Evolutionary conservation across 2,888 invertebrate species (phyloP), one percentile per base, ranked within the genome.

Genomic region (Epirrita christyi): DNA sequence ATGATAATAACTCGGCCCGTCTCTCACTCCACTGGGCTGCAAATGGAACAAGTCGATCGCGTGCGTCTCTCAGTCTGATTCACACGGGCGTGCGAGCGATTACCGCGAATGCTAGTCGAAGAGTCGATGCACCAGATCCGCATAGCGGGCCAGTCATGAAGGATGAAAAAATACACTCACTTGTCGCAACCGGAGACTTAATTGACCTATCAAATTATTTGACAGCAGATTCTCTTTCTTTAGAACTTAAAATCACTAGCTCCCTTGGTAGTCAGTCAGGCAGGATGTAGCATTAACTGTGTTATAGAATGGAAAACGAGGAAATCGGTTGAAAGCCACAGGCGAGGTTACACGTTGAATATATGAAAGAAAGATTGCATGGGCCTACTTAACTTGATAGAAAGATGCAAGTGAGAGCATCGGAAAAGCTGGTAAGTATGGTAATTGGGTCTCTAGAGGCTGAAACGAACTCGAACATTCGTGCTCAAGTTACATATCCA

Each of bases 21-120:
- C 38, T 43, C 46, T 34, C 44, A 59, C 53, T 49, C 60, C 41
- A 44, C 43, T 46, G 55, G 51, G 49, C 63, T 49, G 57, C 61
- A 61, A 70, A 68, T 59, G 62, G 67, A 67, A 62, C 64, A 68
- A 65, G 54, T 63, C 54, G 64, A 72, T 80, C 67, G 79, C 83
- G 81, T 83, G 81, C 68, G 48, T 80, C 85, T 83, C 85, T 84
- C 86, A 89, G 74, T 88, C 89, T 84, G 78, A 83, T 89, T 89
- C 88, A 84, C 88, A 87, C 82, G 80, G 55, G 58, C 60, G 55
- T 55, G 59, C 61, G 72, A 67, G 63, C 67, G 67, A 60, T 67
- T 67, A 62, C 62, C 40, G 43, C 60, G 51, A 56, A 58, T 44
- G 43, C 44, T 56, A 27, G 41, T n/a, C 66, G 50, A 61, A 14